Evolutionary conservation across 2,113 vertebrate genomes (phyloP).

Genomic region (Isichthys henryi): DNA sequence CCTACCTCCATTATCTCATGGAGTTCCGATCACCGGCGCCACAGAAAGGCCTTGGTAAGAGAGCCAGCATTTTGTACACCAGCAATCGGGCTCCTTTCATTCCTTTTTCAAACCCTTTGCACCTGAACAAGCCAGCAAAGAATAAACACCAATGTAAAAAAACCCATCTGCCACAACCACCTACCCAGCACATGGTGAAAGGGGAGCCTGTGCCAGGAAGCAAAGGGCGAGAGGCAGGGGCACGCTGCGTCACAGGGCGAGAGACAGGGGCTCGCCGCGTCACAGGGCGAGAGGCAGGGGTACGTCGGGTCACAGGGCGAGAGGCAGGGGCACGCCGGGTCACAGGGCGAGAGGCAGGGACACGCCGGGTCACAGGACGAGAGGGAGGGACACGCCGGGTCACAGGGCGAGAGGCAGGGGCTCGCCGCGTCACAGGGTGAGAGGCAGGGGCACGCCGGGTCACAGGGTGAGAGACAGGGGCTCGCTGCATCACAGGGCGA

Average conservation of each 20-base stretch:
- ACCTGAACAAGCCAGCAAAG: not conserved
- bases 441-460: too few relatives aligned
- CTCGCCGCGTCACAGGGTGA: too few relatives aligned
- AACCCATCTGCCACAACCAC: not conserved
- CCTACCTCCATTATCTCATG: conserved; percentile 90
- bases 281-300: not conserved
- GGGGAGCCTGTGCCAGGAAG: not conserved
- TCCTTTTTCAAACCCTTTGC: not conserved
- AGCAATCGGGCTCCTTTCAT: not conserved
- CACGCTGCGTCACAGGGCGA: not conserved
- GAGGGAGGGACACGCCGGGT: too few relatives aligned
- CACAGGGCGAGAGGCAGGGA: too few relatives aligned
- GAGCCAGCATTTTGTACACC: not conserved
- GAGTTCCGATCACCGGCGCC: conserved; percentile 91
- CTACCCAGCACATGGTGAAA: not conserved
- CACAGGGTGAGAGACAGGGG: too few relatives aligned
- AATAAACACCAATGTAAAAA: not conserved
- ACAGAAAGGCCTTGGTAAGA: conserved; percentile 90
- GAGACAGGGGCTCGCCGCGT: not conserved
- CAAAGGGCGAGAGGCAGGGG: not conserved
- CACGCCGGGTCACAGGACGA: too few relatives aligned
- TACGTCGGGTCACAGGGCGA: not conserved
- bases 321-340: not conserved
- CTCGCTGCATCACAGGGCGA: too few relatives aligned
- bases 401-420: too few relatives aligned